Percentiles rank a stretch among this genome's conserved stretches.
Evolutionary conservation across 2,113 vertebrate genomes (phyloP).

Genomic region (Ariopsis seemanni): DNA sequence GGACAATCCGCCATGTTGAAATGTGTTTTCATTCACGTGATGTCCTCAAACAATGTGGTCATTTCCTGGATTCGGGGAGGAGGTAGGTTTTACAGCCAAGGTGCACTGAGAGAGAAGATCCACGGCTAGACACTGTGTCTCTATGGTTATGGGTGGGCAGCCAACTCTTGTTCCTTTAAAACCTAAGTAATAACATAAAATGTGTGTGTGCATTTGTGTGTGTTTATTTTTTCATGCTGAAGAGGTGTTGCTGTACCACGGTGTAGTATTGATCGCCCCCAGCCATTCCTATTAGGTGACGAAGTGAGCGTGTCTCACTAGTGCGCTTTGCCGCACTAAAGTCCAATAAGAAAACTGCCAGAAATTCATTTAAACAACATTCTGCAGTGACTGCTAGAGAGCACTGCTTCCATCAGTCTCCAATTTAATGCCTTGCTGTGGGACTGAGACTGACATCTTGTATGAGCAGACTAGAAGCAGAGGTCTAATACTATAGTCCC

Average conservation of each 20-base stretch:
- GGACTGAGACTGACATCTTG: conserved; percentile 45
- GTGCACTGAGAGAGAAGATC: background rate
- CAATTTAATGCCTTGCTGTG: conserved; percentile 40
- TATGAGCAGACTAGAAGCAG: conserved; percentile 37
- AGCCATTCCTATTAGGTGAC: conserved; percentile 21
- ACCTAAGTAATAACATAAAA: conserved; percentile 18
- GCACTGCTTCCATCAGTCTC: conserved; percentile 28
- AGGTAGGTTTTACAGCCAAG: background rate
- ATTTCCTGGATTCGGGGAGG: background rate
- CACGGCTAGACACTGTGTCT: background rate
- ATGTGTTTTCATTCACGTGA: background rate
- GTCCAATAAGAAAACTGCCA: conserved; percentile 25
- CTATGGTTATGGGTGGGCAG: conserved; percentile 27
- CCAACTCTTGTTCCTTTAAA: conserved; percentile 28
- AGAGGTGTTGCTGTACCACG: conserved; percentile 3
- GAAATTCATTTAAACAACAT: conserved; percentile 12
- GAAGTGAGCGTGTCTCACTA: conserved; percentile 10
- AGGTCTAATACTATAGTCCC: conserved; percentile 8
- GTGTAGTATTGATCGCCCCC: conserved; percentile 16
- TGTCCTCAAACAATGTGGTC: background rate
- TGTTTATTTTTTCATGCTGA: conserved; percentile 42
- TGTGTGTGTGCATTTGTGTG: conserved; percentile 3
- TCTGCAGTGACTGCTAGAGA: background rate
- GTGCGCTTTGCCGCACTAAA: conserved; percentile 8
- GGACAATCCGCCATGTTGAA: background rate